Base-by-base conservation (phyloP, 2,888 invertebrate genomes). In the Acanthosoma haemorrhoidale region DNA sequence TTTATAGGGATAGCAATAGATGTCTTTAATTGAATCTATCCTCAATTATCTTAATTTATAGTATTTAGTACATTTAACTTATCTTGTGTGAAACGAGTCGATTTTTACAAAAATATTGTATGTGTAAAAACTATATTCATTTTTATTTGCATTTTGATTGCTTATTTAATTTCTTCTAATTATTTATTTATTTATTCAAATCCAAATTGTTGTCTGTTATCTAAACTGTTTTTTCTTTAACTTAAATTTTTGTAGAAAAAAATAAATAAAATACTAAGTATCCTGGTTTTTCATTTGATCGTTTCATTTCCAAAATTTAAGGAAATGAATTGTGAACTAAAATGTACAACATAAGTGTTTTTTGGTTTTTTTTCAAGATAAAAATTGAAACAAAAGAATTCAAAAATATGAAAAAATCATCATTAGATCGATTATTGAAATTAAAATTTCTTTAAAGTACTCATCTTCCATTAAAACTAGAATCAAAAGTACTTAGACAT, bases 151-250 rank as follows among this genome's bases (percentile, higher is more conserved):
- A 25, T 9, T 25, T 51, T 29, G n/a, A 6, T 51, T 25, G 21
- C 25, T 51, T 9, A 51, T 51, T 51, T 51, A 51, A 25, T 51
- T 2, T 25, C 29, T 25, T 5, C 13, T 32, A 32, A 6, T 51
- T 51, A 51, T 51, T 51, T 43, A 41, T 41, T 41, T 43, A 51
- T 51, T 51, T 51, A 51, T 51, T 51, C 29, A 51, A 51, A 51
- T 29, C 51, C 25, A 13, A 1, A 4, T 51, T 51, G 51, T 51
- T 51, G 29, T 25, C 13, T 51, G 51, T 51, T 51, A 25, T 51
- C n/a, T 51, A 51, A 51, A 6, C 4, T 51, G 25, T 51, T 43
- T 18, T 43, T 21, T 21, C 11, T 43, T 1, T 43, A 21, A 4
- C 21, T 43, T 43, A 15, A 43, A 21, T 43, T 21, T 4, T 21